A percentile compares a stretch with the other conserved stretches of the same genome.
phyloP scores from a whole-genome alignment of 2,888 invertebrate genomes.

The Hirtodrosophila cameraria region DNA sequence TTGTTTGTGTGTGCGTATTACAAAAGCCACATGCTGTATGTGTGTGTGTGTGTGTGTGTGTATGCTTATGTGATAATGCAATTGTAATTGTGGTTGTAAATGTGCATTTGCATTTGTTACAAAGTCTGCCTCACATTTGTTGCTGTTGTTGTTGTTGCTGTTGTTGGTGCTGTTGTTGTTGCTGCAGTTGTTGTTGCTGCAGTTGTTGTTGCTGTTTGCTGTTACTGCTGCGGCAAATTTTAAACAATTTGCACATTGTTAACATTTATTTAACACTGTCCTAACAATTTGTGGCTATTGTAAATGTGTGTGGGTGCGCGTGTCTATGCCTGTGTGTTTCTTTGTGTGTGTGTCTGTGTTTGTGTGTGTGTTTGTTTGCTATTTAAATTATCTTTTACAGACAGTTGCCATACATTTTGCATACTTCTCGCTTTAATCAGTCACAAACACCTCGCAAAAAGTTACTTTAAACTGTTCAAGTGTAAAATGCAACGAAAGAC shows the following conservation, averaged over 20 bases:
- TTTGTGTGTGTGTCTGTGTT: too few relatives aligned
- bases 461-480: constrained; percentile 47
- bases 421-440: constrained; percentile 48
- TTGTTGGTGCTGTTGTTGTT: constrained; percentile 33
- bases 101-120: constrained; percentile 59
- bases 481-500: constrained; percentile 20
- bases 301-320: constrained; percentile 2
- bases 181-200: constrained; percentile 21
- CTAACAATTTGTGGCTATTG: constrained; percentile 53
- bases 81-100: constrained; percentile 69
- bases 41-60: constrained; percentile 18
- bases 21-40: constrained; percentile 54
- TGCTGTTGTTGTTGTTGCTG: constrained; percentile 8
- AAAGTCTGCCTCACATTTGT: constrained; percentile 40
- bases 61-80: constrained; percentile 60
- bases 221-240: constrained; percentile 63
- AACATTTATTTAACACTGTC: constrained; percentile 73
- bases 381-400: constrained; percentile 54
- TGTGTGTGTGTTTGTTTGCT: constrained; percentile 37
- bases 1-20: constrained; percentile 24
- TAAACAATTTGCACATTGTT: constrained; percentile 72
- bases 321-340: too few relatives aligned
- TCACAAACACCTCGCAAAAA: constrained; percentile 5
- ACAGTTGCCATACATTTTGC: constrained; percentile 44
- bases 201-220: constrained; percentile 38